phyloP scores from a whole-genome alignment of 92 coral and sea anemone genomes.

The Muricea muricata region DNA sequence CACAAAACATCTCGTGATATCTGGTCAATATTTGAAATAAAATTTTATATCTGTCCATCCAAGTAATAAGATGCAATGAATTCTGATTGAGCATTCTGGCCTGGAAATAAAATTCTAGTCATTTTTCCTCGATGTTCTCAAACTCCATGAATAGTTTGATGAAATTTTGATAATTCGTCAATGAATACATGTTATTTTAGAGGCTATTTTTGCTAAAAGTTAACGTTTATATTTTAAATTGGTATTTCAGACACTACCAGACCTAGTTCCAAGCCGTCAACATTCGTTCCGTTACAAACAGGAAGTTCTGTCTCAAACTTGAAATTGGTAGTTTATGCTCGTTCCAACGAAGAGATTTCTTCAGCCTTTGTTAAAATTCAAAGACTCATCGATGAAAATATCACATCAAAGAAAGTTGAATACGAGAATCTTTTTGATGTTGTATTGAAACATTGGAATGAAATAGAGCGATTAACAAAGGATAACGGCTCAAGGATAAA shows the following conservation, averaged over 20 bases:
- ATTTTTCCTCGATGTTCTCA: too few species aligned
- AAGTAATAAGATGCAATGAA: too few species aligned
- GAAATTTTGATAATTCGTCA: too few species aligned
- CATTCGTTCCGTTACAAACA: constrained; percentile 6
- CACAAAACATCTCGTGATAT: too few species aligned
- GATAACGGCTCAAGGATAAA: not conserved
- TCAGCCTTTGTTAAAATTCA: not conserved
- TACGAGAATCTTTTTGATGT: not conserved
- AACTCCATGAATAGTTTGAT: too few species aligned
- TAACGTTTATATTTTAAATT: not conserved
- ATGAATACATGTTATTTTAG: too few species aligned
- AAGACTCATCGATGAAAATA: not conserved
- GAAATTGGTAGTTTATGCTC: not conserved
- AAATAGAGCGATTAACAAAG: not conserved
- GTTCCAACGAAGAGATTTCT: constrained; percentile 3
- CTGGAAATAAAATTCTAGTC: too few species aligned
- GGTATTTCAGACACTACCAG: not conserved
- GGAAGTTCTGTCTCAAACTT: not conserved
- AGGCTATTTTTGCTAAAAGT: too few species aligned
- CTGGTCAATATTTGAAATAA: too few species aligned
- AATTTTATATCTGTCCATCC: too few species aligned
- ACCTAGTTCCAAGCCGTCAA: not conserved
- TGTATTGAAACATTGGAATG: not conserved
- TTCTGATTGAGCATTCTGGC: too few species aligned
- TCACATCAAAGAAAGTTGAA: not conserved